Conservation (phyloP, 2,888 invertebrate genomes). For the Orthonevra nobilis region DNA sequence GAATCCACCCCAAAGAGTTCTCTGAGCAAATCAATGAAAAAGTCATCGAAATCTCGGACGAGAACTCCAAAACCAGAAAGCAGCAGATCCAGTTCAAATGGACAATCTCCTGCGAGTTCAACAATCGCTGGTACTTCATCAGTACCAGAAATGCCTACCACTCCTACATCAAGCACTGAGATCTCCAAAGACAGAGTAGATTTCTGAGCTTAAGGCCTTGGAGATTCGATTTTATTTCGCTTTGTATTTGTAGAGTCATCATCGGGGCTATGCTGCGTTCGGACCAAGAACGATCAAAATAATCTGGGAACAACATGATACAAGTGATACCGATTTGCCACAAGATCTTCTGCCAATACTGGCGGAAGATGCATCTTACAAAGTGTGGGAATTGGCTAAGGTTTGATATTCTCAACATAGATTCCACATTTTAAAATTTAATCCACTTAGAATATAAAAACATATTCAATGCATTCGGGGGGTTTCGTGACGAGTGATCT, state of each 20-base stretch:
- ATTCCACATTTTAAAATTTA: not conserved
- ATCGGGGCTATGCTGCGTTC: constrained; percentile 77
- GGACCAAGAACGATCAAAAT: constrained; percentile 78
- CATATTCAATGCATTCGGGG: constrained; percentile 78
- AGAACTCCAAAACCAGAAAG: constrained; percentile 74
- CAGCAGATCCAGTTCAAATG: constrained; percentile 61
- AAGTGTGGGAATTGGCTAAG: constrained; percentile 79
- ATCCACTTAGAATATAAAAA: constrained; percentile 77
- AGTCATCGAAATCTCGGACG: constrained; percentile 77
- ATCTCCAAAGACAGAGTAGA: constrained; percentile 70
- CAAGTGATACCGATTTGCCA: constrained; percentile 77
- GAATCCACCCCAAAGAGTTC: constrained; percentile 74
- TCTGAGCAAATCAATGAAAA: constrained; percentile 75
- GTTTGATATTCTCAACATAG: constrained; percentile 71
- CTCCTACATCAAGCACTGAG: constrained; percentile 73
- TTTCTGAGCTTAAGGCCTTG: too few species aligned
- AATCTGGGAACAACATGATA: constrained; percentile 80
- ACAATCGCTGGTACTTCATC: constrained; percentile 35
- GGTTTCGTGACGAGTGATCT: constrained; percentile 78
- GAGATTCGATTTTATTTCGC: not conserved
- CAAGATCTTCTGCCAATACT: constrained; percentile 77
- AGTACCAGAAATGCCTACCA: constrained; percentile 68
- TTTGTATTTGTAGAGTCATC: constrained; percentile 73
- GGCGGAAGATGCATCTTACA: constrained; percentile 79
- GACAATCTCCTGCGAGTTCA: constrained; percentile 51